Conservation (phyloP, 2,113 vertebrate species). For the Nestor notabilis region DNA sequence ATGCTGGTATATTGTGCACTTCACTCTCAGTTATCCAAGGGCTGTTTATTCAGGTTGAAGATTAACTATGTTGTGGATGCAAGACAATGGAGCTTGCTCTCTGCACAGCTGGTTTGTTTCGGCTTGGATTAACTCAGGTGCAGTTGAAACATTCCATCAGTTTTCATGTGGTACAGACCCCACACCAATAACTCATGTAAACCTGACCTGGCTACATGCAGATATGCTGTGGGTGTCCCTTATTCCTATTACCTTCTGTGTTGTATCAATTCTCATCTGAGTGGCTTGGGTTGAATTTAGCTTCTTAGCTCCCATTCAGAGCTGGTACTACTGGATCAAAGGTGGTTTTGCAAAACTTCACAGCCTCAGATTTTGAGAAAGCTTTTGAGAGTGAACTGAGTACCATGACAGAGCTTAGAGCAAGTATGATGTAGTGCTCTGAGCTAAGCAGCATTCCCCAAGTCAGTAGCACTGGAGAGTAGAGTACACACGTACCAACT, state of each 20-base stretch:
- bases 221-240: not conserved
- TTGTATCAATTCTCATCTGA: not conserved
- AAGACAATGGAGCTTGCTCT: not conserved
- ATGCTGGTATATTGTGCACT: not conserved
- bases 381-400: not conserved
- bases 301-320: not conserved
- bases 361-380: not conserved
- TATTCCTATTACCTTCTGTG: not conserved
- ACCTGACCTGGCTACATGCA: not conserved
- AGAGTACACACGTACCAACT: not conserved
- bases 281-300: not conserved
- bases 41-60: slow-evolving; percentile 7
- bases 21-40: slow-evolving; percentile 1
- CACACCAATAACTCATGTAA: not conserved
- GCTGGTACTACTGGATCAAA: not conserved
- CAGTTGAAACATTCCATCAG: not conserved
- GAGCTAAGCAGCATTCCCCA: not conserved
- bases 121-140: not conserved
- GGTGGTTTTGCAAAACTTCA: not conserved
- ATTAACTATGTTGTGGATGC: not conserved
- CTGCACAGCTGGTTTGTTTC: not conserved
- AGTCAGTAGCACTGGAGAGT: not conserved
- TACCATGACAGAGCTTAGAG: not conserved
- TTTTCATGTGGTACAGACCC: not conserved
- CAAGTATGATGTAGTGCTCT: not conserved